phyloP scores from a whole-genome alignment of 2,797 vertebrate species.

The Artibeus jamaicensis region DNA sequence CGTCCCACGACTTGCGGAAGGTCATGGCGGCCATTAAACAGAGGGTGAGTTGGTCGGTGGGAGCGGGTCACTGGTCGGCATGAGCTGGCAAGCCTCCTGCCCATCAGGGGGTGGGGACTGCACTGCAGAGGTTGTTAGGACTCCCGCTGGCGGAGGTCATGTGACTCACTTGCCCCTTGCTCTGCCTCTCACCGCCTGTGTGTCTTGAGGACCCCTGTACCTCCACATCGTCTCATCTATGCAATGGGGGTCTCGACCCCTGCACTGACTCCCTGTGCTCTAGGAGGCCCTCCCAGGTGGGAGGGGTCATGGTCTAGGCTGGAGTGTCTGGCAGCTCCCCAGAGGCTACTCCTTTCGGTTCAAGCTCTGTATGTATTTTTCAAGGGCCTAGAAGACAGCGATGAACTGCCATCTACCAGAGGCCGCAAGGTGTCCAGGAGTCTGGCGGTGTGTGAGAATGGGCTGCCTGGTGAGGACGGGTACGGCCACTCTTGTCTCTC shows the following conservation, averaged over 20 bases:
- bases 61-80: neutral
- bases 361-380: neutral
- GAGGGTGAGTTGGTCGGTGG: conserved; percentile 68
- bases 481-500: conserved; percentile 53
- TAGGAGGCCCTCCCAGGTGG: neutral
- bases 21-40: conserved; percentile 78
- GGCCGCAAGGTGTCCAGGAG: neutral
- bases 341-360: neutral
- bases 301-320: neutral
- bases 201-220: neutral
- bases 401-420: conserved; percentile 65
- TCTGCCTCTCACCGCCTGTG: too few relatives aligned
- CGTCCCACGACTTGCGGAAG: conserved; percentile 71
- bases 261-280: too few relatives aligned
- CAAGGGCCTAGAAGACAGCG: conserved; percentile 73
- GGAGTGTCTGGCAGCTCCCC: neutral
- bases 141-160: neutral
- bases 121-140: neutral
- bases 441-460: conserved; percentile 37
- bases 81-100: neutral
- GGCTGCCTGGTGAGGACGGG: conserved; percentile 42
- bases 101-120: neutral
- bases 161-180: neutral
- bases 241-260: neutral
- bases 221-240: neutral